These are phyloP conservation scores for Phalacrocorax pelagicus DNA, from an alignment of 2,113 vertebrate genomes.

Conservation along the genomic window DNA sequence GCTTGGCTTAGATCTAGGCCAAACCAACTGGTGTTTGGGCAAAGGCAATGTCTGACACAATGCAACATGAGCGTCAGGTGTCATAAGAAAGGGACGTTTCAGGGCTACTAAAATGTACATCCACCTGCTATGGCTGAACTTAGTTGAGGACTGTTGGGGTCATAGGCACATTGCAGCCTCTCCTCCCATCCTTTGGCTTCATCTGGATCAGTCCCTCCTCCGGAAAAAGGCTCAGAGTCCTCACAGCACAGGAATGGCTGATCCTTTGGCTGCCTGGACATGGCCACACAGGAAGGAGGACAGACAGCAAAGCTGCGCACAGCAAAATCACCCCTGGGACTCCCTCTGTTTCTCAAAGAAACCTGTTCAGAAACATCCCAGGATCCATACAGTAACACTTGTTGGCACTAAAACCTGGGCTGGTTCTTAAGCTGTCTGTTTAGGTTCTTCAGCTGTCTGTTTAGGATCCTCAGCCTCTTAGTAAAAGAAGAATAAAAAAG, in stretches of 20 bases:
- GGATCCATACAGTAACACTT: neutral
- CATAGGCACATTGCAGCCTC: neutral
- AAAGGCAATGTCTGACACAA: neutral
- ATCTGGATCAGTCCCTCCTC: neutral
- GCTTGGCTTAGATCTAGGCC: neutral
- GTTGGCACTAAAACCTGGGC: neutral
- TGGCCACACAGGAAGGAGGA: accelerated
- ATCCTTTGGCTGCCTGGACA: neutral
- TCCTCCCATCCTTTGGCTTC: neutral
- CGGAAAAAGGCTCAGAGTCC: neutral
- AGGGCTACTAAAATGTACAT: neutral
- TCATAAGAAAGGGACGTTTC: neutral
- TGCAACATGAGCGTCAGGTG: neutral
- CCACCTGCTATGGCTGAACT: neutral
- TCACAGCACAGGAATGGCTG: neutral
- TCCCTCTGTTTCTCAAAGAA: neutral
- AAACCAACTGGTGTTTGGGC: neutral
- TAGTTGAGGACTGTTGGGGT: neutral
- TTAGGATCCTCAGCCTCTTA: neutral
- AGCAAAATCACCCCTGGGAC: neutral
- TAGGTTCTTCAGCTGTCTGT: neutral
- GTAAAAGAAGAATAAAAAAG: neutral
- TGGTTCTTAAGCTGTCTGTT: neutral
- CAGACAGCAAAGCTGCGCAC: neutral
- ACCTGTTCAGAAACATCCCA: neutral